Base-by-base conservation (phyloP, 1,140 invertebrate species). In the Psix sp. region DNA sequence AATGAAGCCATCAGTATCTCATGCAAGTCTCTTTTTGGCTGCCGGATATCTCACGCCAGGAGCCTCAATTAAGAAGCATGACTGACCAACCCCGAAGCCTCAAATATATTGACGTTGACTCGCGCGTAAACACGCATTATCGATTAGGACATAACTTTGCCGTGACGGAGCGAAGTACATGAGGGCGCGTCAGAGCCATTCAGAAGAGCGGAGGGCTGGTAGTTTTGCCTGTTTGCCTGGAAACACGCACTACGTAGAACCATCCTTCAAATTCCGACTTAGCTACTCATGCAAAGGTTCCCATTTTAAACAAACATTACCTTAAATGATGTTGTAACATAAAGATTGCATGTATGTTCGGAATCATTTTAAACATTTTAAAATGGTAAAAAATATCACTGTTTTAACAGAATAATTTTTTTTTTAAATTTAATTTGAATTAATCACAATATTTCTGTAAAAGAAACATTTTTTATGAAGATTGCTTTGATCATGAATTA, bases 41-140 rank as follows among this genome's bases (percentile, higher is more conserved):
- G 39, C 14, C 66, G 71, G 72, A 73, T 73, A 62, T 79, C 79
- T 80, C 71, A 79, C 76, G 71, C 71, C 57, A 40, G 71, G 67
- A 65, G 65, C 59, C 45, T 75, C 79, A 81, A 82, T 82, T 81
- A 82, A 81, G 67, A 75, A 65, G 65, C 79, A 81, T 82, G 81
- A 82, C 81, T 79, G 72, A 78, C 74, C 74, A 66, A 68, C 36
- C 65, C 45, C 29, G 49, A 72, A 63, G 48, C 72, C 48, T 74
- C 56, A 77, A 77, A 81, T 77, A 56, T 70, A 79, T 76, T 75
- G 77, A 74, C 76, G 56, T 40, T 40, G 63, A 48, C 36, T 77
- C 60, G 63, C 67, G 31, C 57, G 71, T 72, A 74, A 62, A 72
- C 57, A 59, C 54, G 46, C 38, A 67, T 73, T 74, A 77, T 79